A percentile compares a stretch with the other conserved stretches of the same genome.
Evolutionary conservation across 2,113 vertebrate genomes (phyloP).

Genomic region (Cheilinus undulatus): DNA sequence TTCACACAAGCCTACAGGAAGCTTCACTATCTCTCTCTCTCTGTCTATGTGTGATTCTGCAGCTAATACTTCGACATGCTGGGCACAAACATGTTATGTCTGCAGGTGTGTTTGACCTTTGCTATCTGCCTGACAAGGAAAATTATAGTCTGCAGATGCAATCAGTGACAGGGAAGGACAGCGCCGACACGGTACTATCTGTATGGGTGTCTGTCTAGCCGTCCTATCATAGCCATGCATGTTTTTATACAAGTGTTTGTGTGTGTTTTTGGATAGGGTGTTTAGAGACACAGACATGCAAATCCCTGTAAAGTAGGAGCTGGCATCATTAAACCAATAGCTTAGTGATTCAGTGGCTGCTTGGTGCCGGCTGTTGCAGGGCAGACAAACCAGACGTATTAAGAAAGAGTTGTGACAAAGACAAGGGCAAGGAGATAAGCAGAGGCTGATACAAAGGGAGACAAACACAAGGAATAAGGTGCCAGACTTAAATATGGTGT

Average conservation of each 20-base stretch:
- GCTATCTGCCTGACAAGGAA: slow-evolving; percentile 41
- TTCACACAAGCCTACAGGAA: slow-evolving; percentile 55
- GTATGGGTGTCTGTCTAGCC: slow-evolving; percentile 12
- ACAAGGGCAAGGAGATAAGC: slow-evolving; percentile 52
- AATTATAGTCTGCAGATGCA: slow-evolving; percentile 45
- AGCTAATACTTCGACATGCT: slow-evolving; percentile 36
- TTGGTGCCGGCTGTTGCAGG: slow-evolving; percentile 68
- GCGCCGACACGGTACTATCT: background rate
- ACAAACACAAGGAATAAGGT: slow-evolving; percentile 6
- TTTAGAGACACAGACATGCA: slow-evolving; percentile 73
- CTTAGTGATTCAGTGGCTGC: slow-evolving; percentile 75
- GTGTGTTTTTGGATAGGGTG: slow-evolving; percentile 44
- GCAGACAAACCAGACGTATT: slow-evolving; percentile 70
- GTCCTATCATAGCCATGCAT: slow-evolving; percentile 34
- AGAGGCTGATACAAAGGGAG: slow-evolving; percentile 17
- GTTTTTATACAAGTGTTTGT: slow-evolving; percentile 43
- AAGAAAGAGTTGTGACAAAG: slow-evolving; percentile 55
- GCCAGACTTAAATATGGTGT: too few relatives aligned
- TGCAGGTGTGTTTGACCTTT: slow-evolving; percentile 59
- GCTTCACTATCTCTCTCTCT: slow-evolving; percentile 1
- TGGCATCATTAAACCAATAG: slow-evolving; percentile 80
- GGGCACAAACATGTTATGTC: slow-evolving; percentile 44
- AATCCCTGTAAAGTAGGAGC: slow-evolving; percentile 77
- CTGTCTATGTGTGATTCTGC: slow-evolving; percentile 22
- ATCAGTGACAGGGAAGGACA: slow-evolving; percentile 42